Conservation (phyloP, 2,888 invertebrate genomes). For the Rugalucina vietnamica region DNA sequence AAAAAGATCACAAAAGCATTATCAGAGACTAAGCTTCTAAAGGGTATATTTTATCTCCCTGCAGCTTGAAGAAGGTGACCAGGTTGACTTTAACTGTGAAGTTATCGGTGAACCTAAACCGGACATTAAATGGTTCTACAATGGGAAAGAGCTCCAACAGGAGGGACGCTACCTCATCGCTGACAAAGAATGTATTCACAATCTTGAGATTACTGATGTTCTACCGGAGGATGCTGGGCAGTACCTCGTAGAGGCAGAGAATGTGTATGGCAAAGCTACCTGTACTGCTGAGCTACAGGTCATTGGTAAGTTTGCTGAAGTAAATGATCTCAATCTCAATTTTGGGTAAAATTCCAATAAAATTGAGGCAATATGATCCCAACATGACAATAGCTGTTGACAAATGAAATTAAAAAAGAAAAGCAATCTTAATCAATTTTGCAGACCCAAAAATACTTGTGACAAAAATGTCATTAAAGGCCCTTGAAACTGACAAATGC, state of each 20-base stretch:
- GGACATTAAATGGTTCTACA: slow-evolving; percentile 75
- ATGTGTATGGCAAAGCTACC: slow-evolving; percentile 88
- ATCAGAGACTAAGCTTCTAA: background rate
- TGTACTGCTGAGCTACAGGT: slow-evolving; percentile 80
- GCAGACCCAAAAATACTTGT: too few relatives aligned
- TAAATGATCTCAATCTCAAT: too few relatives aligned
- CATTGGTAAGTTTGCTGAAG: slow-evolving; percentile 65
- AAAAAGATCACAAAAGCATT: too few relatives aligned
- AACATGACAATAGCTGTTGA: too few relatives aligned
- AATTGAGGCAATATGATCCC: too few relatives aligned
- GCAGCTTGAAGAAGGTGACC: slow-evolving; percentile 77
- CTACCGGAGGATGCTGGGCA: slow-evolving; percentile 89
- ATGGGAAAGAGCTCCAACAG: slow-evolving; percentile 87
- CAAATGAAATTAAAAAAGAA: too few relatives aligned
- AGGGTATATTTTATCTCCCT: background rate
- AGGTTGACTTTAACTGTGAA: slow-evolving; percentile 77
- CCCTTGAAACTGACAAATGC: too few relatives aligned
- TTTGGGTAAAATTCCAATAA: too few relatives aligned
- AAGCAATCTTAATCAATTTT: too few relatives aligned
- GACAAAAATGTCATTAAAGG: too few relatives aligned
- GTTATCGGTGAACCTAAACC: slow-evolving; percentile 78
- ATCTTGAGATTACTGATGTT: slow-evolving; percentile 78
- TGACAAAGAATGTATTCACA: slow-evolving; percentile 73
- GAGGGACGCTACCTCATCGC: slow-evolving; percentile 85
- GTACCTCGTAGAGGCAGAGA: slow-evolving; percentile 91